Conservation (phyloP, 2,888 invertebrate genomes). For the Smittia sp. region DNA sequence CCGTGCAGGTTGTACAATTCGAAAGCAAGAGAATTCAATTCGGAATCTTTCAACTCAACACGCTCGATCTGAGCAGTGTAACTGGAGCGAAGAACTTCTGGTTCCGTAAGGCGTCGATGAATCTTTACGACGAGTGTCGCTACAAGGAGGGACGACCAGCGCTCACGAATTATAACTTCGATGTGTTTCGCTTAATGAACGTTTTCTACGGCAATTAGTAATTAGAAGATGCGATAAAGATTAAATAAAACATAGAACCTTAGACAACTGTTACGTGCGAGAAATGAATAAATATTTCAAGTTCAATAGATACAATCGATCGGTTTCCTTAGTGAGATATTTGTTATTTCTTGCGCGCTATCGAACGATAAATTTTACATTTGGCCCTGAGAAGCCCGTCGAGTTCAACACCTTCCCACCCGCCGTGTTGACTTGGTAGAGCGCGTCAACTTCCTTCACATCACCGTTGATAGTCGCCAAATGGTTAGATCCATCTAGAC, state of each 20-base stretch:
- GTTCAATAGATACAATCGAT: no score
- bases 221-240: no score
- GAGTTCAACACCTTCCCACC: no score
- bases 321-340: no score
- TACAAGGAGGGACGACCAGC: constrained; percentile 65
- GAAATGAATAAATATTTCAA: not conserved
- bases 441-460: no score
- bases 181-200: constrained; percentile 72
- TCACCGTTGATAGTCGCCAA: no score
- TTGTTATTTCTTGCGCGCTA: not conserved
- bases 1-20: constrained; percentile 78
- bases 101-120: constrained; percentile 66
- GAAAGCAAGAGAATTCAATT: constrained; percentile 77
- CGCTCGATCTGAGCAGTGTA: constrained; percentile 62
- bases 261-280: not conserved
- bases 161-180: constrained; percentile 72
- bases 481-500: no score
- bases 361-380: not conserved
- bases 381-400: no score
- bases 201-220: constrained; percentile 70
- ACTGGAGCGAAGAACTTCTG: constrained; percentile 72
- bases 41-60: constrained; percentile 79
- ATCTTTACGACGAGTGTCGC: constrained; percentile 64
- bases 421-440: no score
- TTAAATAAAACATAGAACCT: no score